A percentile compares a stretch with the other conserved stretches of the same genome.
These are phyloP conservation scores for Drosophila sulfurigaster DNA, from an alignment of 1,140 invertebrate species.

Conservation along the genomic window DNA sequence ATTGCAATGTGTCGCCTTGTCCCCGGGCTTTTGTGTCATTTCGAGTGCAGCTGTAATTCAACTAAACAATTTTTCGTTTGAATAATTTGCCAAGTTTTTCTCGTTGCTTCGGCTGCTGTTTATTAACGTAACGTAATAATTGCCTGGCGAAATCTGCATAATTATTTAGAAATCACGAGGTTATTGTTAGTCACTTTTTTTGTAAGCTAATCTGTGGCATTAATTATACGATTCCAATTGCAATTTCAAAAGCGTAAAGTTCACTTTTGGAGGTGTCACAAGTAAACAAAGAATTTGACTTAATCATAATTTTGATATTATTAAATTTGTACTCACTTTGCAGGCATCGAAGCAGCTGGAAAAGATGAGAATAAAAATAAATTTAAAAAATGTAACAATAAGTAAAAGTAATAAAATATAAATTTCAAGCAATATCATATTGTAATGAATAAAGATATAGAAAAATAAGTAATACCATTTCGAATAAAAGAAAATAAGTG, in stretches of 20 bases:
- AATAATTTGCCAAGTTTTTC: slow-evolving; percentile 72
- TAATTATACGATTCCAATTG: slow-evolving; percentile 8
- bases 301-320: not conserved
- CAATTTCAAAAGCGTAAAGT: slow-evolving; percentile 16
- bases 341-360: not conserved
- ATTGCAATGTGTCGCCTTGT: slow-evolving; percentile 57
- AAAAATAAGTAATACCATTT: too few species aligned
- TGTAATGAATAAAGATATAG: too few species aligned
- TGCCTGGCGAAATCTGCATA: slow-evolving; percentile 76
- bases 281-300: not conserved
- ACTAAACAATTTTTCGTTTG: slow-evolving; percentile 73
- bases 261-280: slow-evolving; percentile 9
- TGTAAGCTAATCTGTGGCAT: slow-evolving; percentile 45
- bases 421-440: not conserved
- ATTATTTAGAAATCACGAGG: slow-evolving; percentile 83
- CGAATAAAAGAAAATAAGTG: too few species aligned
- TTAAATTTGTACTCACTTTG: not conserved
- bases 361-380: not conserved
- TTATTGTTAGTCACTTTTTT: slow-evolving; percentile 61
- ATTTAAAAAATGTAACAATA: not conserved
- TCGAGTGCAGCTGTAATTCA: slow-evolving; percentile 71
- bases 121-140: slow-evolving; percentile 75
- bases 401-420: not conserved
- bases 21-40: slow-evolving; percentile 64
- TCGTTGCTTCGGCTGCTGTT: slow-evolving; percentile 42